Base-by-base conservation (phyloP, 2,888 invertebrate genomes). In the Blastobasis lacticolella region DNA sequence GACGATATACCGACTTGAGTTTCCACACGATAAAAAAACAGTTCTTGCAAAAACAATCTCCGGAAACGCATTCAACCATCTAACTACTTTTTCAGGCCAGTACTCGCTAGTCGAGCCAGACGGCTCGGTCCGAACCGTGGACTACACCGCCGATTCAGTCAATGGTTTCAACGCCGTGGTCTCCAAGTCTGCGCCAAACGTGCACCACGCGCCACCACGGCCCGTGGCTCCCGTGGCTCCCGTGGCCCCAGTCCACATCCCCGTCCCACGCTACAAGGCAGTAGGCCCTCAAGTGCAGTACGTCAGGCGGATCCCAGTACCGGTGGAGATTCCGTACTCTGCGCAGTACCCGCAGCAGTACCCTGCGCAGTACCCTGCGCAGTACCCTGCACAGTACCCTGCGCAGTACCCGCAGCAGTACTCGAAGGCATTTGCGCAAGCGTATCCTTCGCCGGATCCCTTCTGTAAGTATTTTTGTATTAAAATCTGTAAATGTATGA, bases 81-180 rank as follows among this genome's bases (percentile, higher is more conserved):
- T 23, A 1, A 23, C 23, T 23, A 4, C n/a, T 9, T 8, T 78
- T 82, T 4, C 78, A 88, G 89, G 89, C 10, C 89, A 89, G 69
- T 89, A 89, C 56, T 89, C 89, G 0, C 61, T 89, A 36, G 88
- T 89, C 6, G 89, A 89, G 56, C 89, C 89, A 0, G 89, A 89
- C 48, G 89, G 89, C 43, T 88, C 88, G 4, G 75, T 89, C 1
- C 77, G 89, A 4, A 89, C 89, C 1, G 89, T 89, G 9, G 89
- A 89, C 69, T 91, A 91, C 69, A 90, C 90, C 23, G 91, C 91
- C 0, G 91, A 91, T 55, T 72, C 90, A 0, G 74, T 91, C 4
- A 82, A 90, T 56, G 91, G 91, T 6, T 90, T 90, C 69, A 90
- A 90, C 57, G 90, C 90, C 0, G 81, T 90, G 0, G 90, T 90